These are phyloP conservation scores for Crocodylus rhombifer DNA, from an alignment of 2,797 vertebrate species.

Conservation along the genomic window DNA sequence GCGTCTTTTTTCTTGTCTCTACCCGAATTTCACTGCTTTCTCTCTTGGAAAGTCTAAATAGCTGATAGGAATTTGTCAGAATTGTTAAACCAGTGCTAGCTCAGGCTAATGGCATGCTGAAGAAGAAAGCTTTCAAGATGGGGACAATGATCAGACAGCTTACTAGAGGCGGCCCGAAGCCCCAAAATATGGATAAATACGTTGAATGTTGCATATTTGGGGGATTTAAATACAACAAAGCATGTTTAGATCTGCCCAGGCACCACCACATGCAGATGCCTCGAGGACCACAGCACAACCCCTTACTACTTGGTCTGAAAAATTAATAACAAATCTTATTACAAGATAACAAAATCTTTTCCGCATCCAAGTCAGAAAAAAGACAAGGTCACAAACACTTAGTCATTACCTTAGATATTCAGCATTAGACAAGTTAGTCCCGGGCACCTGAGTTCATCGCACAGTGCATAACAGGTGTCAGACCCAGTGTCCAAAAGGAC, in stretches of 20 bases:
- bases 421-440: not conserved
- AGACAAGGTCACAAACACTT: not conserved
- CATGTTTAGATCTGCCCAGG: not conserved
- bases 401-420: not conserved
- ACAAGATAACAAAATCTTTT: not conserved
- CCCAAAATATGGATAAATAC: slow-evolving; percentile 3
- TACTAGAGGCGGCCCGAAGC: no score
- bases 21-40: not conserved
- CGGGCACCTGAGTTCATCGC: not conserved
- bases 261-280: not conserved
- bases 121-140: no score
- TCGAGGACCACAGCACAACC: no score
- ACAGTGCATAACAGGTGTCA: not conserved
- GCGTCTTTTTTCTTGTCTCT: slow-evolving; percentile 22
- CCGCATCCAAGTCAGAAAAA: not conserved
- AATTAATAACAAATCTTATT: no score
- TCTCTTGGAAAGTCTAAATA: not conserved
- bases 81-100: not conserved
- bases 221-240: not conserved
- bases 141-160: no score
- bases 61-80: not conserved
- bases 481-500: not conserved
- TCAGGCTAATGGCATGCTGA: not conserved
- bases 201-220: not conserved
- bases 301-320: no score